Evolutionary conservation across 2,113 vertebrate species (phyloP).

Genomic region (Phycodurus eques): DNA sequence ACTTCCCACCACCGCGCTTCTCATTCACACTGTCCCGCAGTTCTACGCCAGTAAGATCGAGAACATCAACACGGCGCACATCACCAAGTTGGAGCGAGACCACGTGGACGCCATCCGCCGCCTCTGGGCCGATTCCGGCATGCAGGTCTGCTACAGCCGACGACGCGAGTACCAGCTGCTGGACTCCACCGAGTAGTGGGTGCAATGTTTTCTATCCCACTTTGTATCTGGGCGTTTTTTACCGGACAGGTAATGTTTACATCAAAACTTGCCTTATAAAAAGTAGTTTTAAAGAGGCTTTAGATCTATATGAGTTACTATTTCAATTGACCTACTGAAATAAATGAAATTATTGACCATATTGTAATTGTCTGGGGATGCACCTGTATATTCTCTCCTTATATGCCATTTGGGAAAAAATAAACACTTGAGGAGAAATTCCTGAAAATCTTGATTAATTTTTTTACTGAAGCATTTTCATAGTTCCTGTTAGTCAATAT

Average conservation of each 20-base stretch:
- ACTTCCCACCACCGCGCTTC: too few species aligned
- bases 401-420: neutral
- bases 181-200: slow-evolving; percentile 88
- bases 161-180: slow-evolving; percentile 85
- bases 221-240: too few species aligned
- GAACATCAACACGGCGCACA: slow-evolving; percentile 73
- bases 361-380: too few species aligned
- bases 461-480: neutral
- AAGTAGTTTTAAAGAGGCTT: too few species aligned
- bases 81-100: slow-evolving; percentile 65
- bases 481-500: neutral
- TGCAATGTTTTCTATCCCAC: slow-evolving; percentile 7
- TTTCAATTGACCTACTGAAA: too few species aligned
- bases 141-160: slow-evolving; percentile 79
- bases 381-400: neutral
- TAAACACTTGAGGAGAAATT: neutral
- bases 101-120: slow-evolving; percentile 66
- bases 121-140: slow-evolving; percentile 79
- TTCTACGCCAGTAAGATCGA: slow-evolving; percentile 72
- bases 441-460: neutral
- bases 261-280: too few species aligned
- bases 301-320: too few species aligned
- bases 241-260: too few species aligned
- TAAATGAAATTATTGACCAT: too few species aligned
- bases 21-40: slow-evolving; percentile 50